phyloP scores from a whole-genome alignment of 2,888 invertebrate species.

The Drosophila meridiana region DNA sequence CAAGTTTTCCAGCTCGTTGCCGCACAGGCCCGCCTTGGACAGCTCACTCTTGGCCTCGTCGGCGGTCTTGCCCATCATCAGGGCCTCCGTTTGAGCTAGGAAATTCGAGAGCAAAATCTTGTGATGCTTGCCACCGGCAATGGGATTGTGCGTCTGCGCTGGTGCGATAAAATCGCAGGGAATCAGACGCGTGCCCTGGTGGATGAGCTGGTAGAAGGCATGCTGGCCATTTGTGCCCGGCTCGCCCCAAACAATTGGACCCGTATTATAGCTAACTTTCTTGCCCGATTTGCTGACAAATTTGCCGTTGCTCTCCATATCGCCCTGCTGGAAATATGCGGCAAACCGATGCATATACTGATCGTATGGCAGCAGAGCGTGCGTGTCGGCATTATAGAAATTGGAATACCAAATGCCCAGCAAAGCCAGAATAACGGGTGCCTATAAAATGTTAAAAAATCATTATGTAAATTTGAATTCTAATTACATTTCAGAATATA shows the following conservation, averaged over 20 bases:
- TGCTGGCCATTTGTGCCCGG: slow-evolving; percentile 99
- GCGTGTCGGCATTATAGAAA: slow-evolving; percentile 97
- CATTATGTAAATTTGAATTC: background rate
- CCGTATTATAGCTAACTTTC: slow-evolving; percentile 84
- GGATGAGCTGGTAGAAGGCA: slow-evolving; percentile 99
- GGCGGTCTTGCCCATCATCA: slow-evolving; percentile 91
- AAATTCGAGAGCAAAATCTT: slow-evolving; percentile 98
- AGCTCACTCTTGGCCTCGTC: slow-evolving; percentile 91
- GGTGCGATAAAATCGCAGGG: slow-evolving; percentile 99
- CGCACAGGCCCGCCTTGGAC: slow-evolving; percentile 90
- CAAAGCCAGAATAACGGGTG: slow-evolving; percentile 96
- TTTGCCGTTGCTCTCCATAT: slow-evolving; percentile 99
- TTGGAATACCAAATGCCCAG: slow-evolving; percentile 98
- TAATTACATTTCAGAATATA: background rate
- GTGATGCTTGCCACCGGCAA: slow-evolving; percentile 92
- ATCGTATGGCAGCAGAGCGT: slow-evolving; percentile 98
- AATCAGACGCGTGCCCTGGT: slow-evolving; percentile 93
- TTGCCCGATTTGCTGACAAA: slow-evolving; percentile 90
- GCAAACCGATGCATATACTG: slow-evolving; percentile 99
- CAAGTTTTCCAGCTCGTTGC: slow-evolving; percentile 91
- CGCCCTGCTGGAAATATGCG: slow-evolving; percentile 99
- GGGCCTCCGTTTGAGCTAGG: slow-evolving; percentile 98
- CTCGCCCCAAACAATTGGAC: slow-evolving; percentile 90
- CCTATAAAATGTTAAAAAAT: slow-evolving; percentile 86
- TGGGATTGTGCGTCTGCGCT: slow-evolving; percentile 95